A percentile compares a stretch with the other conserved stretches of the same genome.
Conservation (phyloP, 2,888 invertebrate genomes). For the Lamellibrachia columna region DNA sequence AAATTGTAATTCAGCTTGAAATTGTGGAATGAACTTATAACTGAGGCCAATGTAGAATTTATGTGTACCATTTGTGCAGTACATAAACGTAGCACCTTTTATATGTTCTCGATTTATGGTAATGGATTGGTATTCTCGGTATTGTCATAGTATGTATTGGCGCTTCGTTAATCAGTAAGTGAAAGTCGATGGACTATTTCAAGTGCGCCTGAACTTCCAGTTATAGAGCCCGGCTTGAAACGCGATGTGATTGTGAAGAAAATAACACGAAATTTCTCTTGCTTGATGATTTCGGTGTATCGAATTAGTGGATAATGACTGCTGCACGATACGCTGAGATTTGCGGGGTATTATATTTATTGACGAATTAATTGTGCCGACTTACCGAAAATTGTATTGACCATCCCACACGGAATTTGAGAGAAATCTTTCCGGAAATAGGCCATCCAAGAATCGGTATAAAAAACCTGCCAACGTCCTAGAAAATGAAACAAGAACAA, state of each 20-base stretch:
- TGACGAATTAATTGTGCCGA: not conserved
- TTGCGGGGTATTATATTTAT: not conserved
- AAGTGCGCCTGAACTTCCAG: not conserved
- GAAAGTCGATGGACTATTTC: not conserved
- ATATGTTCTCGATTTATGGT: no score
- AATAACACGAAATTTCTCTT: not conserved
- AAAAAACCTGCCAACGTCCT: not conserved
- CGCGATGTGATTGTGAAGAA: not conserved
- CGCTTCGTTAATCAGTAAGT: not conserved
- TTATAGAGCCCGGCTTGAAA: not conserved
- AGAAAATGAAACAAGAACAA: not conserved
- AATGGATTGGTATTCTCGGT: no score
- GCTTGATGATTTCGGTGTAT: not conserved
- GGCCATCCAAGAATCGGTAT: not conserved
- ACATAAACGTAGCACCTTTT: no score
- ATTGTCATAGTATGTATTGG: no score
- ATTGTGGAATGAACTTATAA: no score
- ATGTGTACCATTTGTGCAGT: no score
- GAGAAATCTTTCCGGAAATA: not conserved
- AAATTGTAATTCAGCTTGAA: no score
- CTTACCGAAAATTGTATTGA: not conserved
- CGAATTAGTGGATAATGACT: no score
- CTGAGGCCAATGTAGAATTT: no score
- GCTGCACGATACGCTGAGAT: not conserved
- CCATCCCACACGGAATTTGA: no score